Conservation (phyloP, 2,888 invertebrate genomes). For the Nemurella pictetii region DNA sequence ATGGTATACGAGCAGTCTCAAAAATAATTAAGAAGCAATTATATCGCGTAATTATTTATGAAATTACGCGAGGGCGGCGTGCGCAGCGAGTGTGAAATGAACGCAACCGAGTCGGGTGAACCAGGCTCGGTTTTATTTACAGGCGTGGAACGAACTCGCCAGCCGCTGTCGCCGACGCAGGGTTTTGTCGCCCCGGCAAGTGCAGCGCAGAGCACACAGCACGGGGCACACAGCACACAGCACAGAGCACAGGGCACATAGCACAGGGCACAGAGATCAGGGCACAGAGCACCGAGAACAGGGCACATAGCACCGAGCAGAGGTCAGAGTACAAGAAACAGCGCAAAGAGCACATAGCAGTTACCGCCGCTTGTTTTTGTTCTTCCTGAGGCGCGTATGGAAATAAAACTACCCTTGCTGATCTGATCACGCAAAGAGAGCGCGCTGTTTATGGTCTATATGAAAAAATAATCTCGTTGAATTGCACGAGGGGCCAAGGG, state of each 20-base stretch:
- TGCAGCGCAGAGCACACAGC: background rate
- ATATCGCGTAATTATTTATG: slow-evolving; percentile 33
- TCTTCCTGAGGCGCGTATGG: background rate
- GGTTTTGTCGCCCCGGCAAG: background rate
- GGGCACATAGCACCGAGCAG: too few relatives aligned
- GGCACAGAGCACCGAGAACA: background rate
- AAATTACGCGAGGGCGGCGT: slow-evolving; percentile 29
- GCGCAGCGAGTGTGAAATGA: slow-evolving; percentile 23
- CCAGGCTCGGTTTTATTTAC: background rate
- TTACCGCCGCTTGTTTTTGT: background rate
- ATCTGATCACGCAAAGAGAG: background rate
- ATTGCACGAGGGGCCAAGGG: too few relatives aligned
- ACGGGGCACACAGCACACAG: background rate
- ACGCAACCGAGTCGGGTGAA: slow-evolving; percentile 1
- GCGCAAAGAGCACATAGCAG: background rate
- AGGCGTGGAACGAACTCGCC: background rate
- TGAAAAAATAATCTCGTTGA: background rate
- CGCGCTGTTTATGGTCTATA: background rate
- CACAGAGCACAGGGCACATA: too few relatives aligned
- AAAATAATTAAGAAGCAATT: slow-evolving; percentile 40
- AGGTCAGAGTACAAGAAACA: too few relatives aligned
- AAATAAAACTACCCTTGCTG: background rate
- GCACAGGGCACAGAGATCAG: background rate
- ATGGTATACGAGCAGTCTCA: background rate
- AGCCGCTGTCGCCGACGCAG: too few relatives aligned